A percentile compares a stretch with the other conserved stretches of the same genome.
Evolutionary conservation across 2,888 invertebrate species (phyloP).

Genomic region (Eupelmus urozonus): DNA sequence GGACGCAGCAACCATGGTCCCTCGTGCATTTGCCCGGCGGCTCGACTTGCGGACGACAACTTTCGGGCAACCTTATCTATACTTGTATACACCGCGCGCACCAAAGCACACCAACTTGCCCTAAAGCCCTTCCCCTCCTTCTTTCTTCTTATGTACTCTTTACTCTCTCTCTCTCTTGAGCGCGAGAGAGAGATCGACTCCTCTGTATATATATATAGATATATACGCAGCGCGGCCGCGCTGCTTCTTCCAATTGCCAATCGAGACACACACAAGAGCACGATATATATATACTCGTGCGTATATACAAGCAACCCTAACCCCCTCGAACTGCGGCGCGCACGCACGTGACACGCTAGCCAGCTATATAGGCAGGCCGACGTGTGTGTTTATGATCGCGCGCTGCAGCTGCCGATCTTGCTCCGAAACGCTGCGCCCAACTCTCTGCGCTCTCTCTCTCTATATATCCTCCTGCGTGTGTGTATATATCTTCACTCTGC

Average conservation of each 20-base stretch:
- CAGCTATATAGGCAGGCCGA: neutral
- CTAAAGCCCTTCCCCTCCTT: slow-evolving; percentile 11
- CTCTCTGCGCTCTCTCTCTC: no score
- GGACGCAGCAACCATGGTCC: slow-evolving; percentile 77
- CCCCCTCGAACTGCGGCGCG: no score
- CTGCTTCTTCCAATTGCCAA: no score
- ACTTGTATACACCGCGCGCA: slow-evolving; percentile 18
- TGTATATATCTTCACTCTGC: neutral
- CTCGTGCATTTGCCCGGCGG: slow-evolving; percentile 74
- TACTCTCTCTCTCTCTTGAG: no score
- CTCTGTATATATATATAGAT: no score
- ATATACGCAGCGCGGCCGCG: neutral
- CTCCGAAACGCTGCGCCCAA: neutral
- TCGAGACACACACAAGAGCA: no score
- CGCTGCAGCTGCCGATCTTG: neutral
- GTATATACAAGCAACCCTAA: no score
- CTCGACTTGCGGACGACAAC: neutral
- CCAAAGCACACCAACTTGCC: neutral
- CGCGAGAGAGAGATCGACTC: no score
- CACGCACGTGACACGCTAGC: slow-evolving; percentile 31
- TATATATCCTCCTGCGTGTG: neutral
- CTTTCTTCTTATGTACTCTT: slow-evolving; percentile 1
- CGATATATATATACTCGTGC: no score
- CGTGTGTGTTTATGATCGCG: neutral
- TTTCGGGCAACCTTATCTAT: no score